Percentiles rank a stretch among this genome's conserved stretches.
Conservation (phyloP, 35 echinoderm and acorn worm species). For the Heliocidaris erythrogramma region DNA sequence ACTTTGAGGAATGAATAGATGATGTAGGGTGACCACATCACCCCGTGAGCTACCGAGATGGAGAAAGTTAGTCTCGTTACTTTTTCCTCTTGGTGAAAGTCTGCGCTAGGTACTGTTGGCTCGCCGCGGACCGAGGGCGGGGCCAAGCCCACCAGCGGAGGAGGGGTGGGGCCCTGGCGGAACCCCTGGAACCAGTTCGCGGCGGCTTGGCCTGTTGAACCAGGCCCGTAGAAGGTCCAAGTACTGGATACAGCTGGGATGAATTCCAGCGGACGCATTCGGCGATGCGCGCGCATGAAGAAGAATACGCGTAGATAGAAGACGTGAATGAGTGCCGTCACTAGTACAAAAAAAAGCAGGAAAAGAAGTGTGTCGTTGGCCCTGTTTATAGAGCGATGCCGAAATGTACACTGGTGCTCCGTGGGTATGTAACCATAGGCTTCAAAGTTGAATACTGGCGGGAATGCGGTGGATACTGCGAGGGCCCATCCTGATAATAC, state of each 20-base stretch:
- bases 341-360: constrained; percentile 75
- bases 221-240: constrained; percentile 99
- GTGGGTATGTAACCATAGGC: constrained; percentile 68
- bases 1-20: constrained; percentile 76
- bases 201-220: constrained; percentile 82
- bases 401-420: constrained; percentile 91
- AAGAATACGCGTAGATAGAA: constrained; percentile 86
- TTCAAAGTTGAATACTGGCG: constrained; percentile 82
- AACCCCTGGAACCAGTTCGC: constrained; percentile 88
- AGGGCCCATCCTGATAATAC: constrained; percentile 89
- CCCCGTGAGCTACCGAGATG: constrained; percentile 64
- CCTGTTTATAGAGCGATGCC: constrained; percentile 50
- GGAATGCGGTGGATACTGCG: constrained; percentile 87
- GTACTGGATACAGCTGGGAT: constrained; percentile 89
- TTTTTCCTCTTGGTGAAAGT: constrained; percentile 82
- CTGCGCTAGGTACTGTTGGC: constrained; percentile 66
- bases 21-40: constrained; percentile 91
- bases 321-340: constrained; percentile 70
- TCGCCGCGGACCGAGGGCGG: constrained; percentile 67
- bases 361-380: constrained; percentile 75
- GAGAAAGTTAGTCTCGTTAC: constrained; percentile 69
- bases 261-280: constrained; percentile 89
- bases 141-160: constrained; percentile 68
- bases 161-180: constrained; percentile 79
- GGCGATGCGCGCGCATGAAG: constrained; percentile 91